A percentile compares a stretch with the other conserved stretches of the same genome.
phyloP scores from a whole-genome alignment of 2,797 vertebrate species.

The Spondyliosoma cantharus region DNA sequence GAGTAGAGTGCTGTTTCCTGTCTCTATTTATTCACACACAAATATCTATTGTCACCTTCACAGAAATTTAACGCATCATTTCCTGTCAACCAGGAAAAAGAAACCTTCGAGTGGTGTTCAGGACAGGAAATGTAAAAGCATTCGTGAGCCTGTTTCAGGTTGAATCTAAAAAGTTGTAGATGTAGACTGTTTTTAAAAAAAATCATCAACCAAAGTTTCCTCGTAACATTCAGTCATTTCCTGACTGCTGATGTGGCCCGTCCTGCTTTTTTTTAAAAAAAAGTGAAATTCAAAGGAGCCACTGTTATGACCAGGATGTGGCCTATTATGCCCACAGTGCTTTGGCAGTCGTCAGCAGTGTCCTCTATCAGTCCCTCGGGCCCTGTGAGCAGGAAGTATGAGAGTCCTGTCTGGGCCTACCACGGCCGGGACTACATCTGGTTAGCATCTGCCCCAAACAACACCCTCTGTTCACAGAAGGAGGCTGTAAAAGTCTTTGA shows the following conservation, averaged over 20 bases:
- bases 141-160: not conserved
- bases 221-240: not conserved
- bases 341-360: constrained; percentile 55
- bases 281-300: constrained; percentile 47
- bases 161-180: not conserved
- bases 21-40: not conserved
- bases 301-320: constrained; percentile 65
- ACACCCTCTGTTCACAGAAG: constrained; percentile 12
- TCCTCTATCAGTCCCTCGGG: constrained; percentile 60
- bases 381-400: constrained; percentile 49
- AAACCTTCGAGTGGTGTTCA: not conserved
- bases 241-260: constrained; percentile 19
- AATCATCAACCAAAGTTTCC: not conserved
- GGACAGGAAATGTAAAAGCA: not conserved
- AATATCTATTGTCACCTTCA: not conserved
- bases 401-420: constrained; percentile 36
- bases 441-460: constrained; percentile 61
- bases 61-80: not conserved
- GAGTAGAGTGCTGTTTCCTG: not conserved
- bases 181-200: not conserved
- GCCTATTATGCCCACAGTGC: constrained; percentile 44
- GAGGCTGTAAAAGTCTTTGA: constrained; percentile 39
- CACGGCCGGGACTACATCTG: constrained; percentile 63
- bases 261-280: not conserved
- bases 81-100: constrained; percentile 1